These are phyloP conservation scores for Drosophila erecta DNA, from an alignment of 1,140 invertebrate genomes.

Conservation along the genomic window DNA sequence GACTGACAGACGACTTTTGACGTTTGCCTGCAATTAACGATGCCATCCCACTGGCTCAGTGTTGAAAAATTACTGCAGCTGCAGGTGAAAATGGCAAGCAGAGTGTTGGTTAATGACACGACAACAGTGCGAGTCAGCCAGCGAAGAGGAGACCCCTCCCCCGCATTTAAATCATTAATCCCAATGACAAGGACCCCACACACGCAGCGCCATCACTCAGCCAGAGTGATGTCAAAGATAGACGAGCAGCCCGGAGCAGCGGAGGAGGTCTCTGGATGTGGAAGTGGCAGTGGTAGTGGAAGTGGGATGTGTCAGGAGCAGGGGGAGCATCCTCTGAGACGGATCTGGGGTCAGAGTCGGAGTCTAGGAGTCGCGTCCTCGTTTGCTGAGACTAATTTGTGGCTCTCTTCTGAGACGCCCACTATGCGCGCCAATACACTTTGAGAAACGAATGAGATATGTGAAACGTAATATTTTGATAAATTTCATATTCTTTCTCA, in stretches of 20 bases:
- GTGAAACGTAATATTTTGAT: background rate
- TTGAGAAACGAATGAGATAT: background rate
- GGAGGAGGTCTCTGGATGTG: slow-evolving; percentile 16
- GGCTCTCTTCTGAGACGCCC: slow-evolving; percentile 40
- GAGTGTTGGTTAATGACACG: slow-evolving; percentile 79
- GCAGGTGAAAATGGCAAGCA: slow-evolving; percentile 76
- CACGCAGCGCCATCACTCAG: slow-evolving; percentile 58
- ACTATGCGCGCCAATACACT: slow-evolving; percentile 32
- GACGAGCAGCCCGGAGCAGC: slow-evolving; percentile 17
- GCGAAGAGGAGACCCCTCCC: background rate
- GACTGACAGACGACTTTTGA: slow-evolving; percentile 76
- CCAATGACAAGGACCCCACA: slow-evolving; percentile 61
- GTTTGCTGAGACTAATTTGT: slow-evolving; percentile 74
- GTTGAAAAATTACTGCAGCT: slow-evolving; percentile 77
- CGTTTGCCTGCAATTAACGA: slow-evolving; percentile 81
- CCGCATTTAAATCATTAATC: slow-evolving; percentile 76
- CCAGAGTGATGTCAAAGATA: slow-evolving; percentile 44
- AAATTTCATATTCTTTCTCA: background rate
- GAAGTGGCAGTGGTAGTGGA: background rate
- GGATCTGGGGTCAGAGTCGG: slow-evolving; percentile 17
- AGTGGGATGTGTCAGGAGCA: background rate
- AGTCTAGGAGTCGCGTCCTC: slow-evolving; percentile 42
- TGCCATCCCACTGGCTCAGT: slow-evolving; percentile 48
- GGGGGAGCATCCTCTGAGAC: slow-evolving; percentile 18
- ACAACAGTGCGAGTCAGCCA: slow-evolving; percentile 37